Evolutionary conservation across 2,888 invertebrate genomes (phyloP).

Genomic region (Stenolophus ochropezus): DNA sequence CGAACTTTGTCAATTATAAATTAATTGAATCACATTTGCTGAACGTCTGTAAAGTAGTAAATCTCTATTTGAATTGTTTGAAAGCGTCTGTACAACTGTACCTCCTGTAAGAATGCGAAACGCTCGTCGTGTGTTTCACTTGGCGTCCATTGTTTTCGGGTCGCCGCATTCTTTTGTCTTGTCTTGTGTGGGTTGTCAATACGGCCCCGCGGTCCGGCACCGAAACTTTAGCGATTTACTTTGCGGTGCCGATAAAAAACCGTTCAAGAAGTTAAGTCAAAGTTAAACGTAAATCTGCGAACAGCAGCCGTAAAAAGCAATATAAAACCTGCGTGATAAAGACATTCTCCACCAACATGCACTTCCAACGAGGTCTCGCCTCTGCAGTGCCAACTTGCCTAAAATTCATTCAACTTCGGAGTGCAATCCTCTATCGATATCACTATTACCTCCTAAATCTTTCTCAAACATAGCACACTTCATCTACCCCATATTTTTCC

Average conservation of each 20-base stretch:
- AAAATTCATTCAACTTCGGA: background rate
- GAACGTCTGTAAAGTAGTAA: conserved; percentile 4
- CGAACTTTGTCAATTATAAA: conserved; percentile 17
- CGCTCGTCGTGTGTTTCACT: conserved; percentile 21
- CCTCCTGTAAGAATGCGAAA: conserved; percentile 2
- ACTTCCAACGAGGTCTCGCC: background rate
- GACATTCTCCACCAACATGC: conserved; percentile 25
- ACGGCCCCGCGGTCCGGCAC: conserved; percentile 45
- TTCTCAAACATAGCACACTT: no score
- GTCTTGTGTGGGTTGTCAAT: conserved; percentile 48
- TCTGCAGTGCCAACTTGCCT: background rate
- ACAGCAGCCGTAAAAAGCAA: conserved; percentile 58
- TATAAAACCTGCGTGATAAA: conserved; percentile 58
- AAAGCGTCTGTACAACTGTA: background rate
- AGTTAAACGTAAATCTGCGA: conserved; percentile 60
- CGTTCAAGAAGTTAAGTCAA: conserved; percentile 59
- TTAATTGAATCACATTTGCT: conserved; percentile 15
- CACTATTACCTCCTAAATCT: background rate
- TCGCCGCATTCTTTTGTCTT: conserved; percentile 56
- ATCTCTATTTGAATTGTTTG: conserved; percentile 23
- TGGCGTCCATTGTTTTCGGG: conserved; percentile 51
- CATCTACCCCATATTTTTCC: no score
- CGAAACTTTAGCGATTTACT: conserved; percentile 57
- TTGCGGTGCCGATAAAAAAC: conserved; percentile 59
- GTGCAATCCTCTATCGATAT: background rate